These are phyloP conservation scores for Stenodera caucasica DNA, from an alignment of 2,888 invertebrate species.

Conservation along the genomic window DNA sequence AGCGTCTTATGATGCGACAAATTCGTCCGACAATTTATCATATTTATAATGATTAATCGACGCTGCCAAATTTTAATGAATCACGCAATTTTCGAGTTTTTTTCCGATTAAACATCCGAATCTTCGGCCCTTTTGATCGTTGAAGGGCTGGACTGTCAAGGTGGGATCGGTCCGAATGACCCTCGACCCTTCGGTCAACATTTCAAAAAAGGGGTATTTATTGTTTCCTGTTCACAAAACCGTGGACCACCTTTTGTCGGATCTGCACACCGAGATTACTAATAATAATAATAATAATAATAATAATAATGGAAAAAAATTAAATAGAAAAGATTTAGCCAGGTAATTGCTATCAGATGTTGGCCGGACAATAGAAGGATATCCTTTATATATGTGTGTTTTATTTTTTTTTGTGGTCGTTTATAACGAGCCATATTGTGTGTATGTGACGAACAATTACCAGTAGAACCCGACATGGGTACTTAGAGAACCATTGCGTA, in stretches of 20 bases:
- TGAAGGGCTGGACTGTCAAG: slow-evolving; percentile 21
- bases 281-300: slow-evolving; percentile 33
- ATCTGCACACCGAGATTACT: slow-evolving; percentile 44
- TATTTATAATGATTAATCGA: slow-evolving; percentile 6
- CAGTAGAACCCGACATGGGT: not conserved
- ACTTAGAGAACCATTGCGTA: slow-evolving; percentile 9
- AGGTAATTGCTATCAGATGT: slow-evolving; percentile 44
- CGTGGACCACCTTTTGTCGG: slow-evolving; percentile 44
- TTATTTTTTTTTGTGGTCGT: slow-evolving; percentile 39
- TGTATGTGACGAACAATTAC: slow-evolving; percentile 15
- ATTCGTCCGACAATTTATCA: slow-evolving; percentile 7
- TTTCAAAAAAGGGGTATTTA: slow-evolving; percentile 39
- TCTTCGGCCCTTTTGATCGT: slow-evolving; percentile 5
- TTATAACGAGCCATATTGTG: slow-evolving; percentile 38
- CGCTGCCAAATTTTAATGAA: slow-evolving; percentile 5
- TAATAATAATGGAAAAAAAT: slow-evolving; percentile 24
- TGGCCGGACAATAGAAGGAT: slow-evolving; percentile 42
- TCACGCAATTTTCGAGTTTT: not conserved
- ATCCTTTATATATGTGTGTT: slow-evolving; percentile 38
- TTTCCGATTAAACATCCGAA: slow-evolving; percentile 24
- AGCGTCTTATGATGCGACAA: slow-evolving; percentile 1
- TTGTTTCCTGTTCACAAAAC: slow-evolving; percentile 43
- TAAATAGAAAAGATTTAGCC: slow-evolving; percentile 22
- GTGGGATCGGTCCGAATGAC: slow-evolving; percentile 29
- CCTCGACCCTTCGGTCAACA: slow-evolving; percentile 29